Evolutionary conservation across 64 coral and sea anemone genomes (phyloP).

Genomic region (Cladopsammia gracilis): DNA sequence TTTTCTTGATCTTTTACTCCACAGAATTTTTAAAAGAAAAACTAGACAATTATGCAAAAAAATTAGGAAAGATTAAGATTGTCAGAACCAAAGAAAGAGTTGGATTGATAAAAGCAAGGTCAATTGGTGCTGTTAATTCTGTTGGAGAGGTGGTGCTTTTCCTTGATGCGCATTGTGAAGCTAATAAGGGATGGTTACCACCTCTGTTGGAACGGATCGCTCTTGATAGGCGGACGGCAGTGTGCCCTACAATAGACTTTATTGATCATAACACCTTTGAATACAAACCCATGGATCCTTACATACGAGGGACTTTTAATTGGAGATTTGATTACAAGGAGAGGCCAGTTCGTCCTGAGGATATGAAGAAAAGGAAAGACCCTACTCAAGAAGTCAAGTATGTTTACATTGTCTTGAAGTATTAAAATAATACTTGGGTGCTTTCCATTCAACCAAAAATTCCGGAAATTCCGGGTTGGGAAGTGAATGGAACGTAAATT

Average conservation of each 20-base stretch:
- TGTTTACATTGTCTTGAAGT: background rate
- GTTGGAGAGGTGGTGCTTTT: constrained; percentile 91
- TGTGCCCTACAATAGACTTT: constrained; percentile 99
- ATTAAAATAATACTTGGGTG: too few relatives aligned
- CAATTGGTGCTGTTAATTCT: constrained; percentile 87
- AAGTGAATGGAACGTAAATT: too few relatives aligned
- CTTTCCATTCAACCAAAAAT: too few relatives aligned
- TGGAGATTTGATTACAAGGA: constrained; percentile 99
- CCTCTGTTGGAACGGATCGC: constrained; percentile 93
- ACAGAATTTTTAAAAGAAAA: constrained; percentile 88
- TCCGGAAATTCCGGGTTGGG: too few relatives aligned
- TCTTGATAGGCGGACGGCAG: constrained; percentile 76
- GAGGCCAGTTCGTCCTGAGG: constrained; percentile 77
- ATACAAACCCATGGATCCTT: constrained; percentile 99
- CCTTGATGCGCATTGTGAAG: constrained; percentile 96
- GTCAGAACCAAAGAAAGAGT: constrained; percentile 91
- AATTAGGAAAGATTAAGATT: constrained; percentile 86
- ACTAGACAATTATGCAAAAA: constrained; percentile 77
- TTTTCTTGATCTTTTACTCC: constrained; percentile 1
- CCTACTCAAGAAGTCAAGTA: constrained; percentile 96
- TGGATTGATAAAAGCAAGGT: constrained; percentile 92
- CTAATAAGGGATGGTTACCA: constrained; percentile 94
- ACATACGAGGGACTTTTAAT: constrained; percentile 94
- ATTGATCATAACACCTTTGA: constrained; percentile 99
- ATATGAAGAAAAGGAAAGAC: constrained; percentile 87